Base-by-base conservation (phyloP, 1,140 invertebrate species). In the Neodiprion fabricii region DNA sequence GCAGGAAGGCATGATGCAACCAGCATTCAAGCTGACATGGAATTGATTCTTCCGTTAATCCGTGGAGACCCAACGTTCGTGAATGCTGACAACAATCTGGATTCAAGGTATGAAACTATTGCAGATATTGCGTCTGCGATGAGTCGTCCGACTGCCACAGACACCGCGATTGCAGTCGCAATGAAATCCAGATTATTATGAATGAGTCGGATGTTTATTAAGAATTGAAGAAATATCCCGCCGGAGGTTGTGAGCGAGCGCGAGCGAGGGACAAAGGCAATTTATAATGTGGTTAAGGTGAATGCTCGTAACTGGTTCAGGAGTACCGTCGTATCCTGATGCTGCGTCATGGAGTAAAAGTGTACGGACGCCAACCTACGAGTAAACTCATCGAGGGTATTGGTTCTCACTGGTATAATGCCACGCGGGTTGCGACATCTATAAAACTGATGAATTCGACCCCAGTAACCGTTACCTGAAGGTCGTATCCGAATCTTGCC, bases 301-400 rank as follows among this genome's bases (percentile, higher is more conserved):
- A 61, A 61, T 17, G 53, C n/a, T 61, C 53, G 53, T 61, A 61
- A 61, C 53, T 61, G 53, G 53, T 61, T 61, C 53, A 61, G n/a
- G n/a, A 61, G 53, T 61, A 61, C 53, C 53, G 53, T 61, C 53
- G 53, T 61, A 61, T 61, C 53, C 53, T 61, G 53, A 11, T 8
- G 53, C 53, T 61, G 53, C 53, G 53, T 61, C 53, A 61, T 17
- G 11, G 53, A 61, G 53, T 17, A 61, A 61, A 61, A 61, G 53
- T 17, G 53, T 17, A 9, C 11, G 53, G 28, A 40, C 9, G 3
- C n/a, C 53, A 12, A 17, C 4, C 28, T 40, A 40, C 5, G 28
- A 40, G 28, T 40, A 40, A 40, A 40, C 28, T 40, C 28, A 40
- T 40, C 28, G 28, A 40, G 28, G 28, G 28, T 61, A 61, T 9